Base-by-base conservation (phyloP, 2,888 invertebrate genomes). In the Erpobdella octoculata region DNA sequence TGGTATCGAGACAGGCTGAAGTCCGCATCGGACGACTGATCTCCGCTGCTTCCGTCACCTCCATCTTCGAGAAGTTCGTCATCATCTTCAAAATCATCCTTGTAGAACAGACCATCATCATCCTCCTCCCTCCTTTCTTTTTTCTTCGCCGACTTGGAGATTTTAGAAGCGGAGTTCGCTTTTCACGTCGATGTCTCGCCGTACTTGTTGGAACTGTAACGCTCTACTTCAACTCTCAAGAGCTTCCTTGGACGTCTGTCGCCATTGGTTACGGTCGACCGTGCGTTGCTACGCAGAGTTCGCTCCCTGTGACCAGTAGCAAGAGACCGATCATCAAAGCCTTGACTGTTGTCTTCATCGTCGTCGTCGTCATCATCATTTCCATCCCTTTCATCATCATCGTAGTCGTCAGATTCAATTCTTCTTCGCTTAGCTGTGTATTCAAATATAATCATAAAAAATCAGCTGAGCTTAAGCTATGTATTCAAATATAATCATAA, bases 11-110 rank as follows among this genome's bases (percentile, higher is more conserved):
- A 62, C 5, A 62, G 21, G 35, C 62, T n/a, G 35, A 62, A 62
- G 53, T 66, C 59, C 8, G 21, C 71, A 31, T 73, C 67, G 9
- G 53, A 53, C 5, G 53, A 25, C 15, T 53, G 53, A 33, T 58
- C 41, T 5, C 38, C 72, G 64, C 78, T 77, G 37, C 77, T 77
- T 15, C 41, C 74, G 6, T 69, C 72, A 58, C 68, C 72, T 68
- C 71, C 75, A 64, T 74, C 75, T 12, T 73, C 74, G 59, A 72
- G 73, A 41, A 70, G 64, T 38, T 71, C 68, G 48, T 66, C 48
- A 35, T 53, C 53, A 2, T 58, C 58, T n/a, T 31, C 58, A 46
- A 35, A 21, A 31, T 69, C 31, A 5, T 69, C 46, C 21, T 53
- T 53, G 53, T 53, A 53, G 1, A n/a, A n/a, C n/a, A n/a, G n/a